Evolutionary conservation across 2,113 vertebrate species (phyloP).

Genomic region (Mus musculus): GRCm39 chrX:164670501-164671000

Average conservation of each 20-base stretch:
- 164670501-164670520: constrained; percentile 15
- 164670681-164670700: background rate
- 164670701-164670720: background rate
- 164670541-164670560: background rate
- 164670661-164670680: background rate
- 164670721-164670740: background rate
- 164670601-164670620: background rate
- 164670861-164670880: background rate
- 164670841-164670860: background rate
- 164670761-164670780: background rate
- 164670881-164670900: constrained; percentile 16
- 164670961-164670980: background rate
- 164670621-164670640: background rate
- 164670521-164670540: background rate
- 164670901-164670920: constrained; percentile 1
- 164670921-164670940: background rate
- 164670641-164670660: background rate
- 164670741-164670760: background rate
- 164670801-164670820: background rate
- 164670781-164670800: background rate
- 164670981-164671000: background rate
- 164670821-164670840: background rate
- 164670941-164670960: background rate
- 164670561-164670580: background rate
- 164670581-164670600: background rate